Percentiles rank a stretch among this genome's conserved stretches.
Conservation (phyloP, 2,113 vertebrate genomes). For the Lichenostomus cassidix region DNA sequence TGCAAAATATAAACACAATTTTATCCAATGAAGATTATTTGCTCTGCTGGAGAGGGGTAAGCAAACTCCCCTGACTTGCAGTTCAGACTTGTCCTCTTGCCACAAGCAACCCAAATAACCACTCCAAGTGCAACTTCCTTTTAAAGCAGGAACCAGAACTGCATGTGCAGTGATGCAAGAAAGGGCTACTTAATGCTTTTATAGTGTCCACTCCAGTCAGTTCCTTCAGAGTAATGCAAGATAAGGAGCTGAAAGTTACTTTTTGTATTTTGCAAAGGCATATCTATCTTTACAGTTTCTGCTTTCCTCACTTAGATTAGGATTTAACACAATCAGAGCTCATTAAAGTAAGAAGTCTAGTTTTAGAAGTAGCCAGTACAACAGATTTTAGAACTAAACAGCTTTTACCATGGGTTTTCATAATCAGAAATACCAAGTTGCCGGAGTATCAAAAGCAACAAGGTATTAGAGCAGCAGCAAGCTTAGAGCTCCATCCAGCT, state of each 20-base stretch:
- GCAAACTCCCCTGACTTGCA: background rate
- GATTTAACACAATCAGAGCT: background rate
- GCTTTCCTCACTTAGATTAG: background rate
- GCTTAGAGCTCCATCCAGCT: background rate
- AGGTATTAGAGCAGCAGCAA: background rate
- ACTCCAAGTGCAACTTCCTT: background rate
- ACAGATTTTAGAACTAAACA: background rate
- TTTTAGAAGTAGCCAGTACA: background rate
- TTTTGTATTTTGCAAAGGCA: background rate
- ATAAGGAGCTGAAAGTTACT: background rate
- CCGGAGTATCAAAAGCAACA: background rate
- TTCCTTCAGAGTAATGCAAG: background rate
- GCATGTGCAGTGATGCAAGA: accelerated
- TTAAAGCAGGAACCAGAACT: background rate
- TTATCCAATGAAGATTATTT: background rate
- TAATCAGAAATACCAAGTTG: background rate
- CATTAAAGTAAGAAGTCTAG: background rate
- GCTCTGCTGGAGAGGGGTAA: background rate
- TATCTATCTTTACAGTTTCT: background rate
- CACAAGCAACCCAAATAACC: background rate
- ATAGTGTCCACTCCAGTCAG: background rate
- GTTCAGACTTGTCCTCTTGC: background rate
- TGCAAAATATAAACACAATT: background rate
- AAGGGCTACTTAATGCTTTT: background rate
- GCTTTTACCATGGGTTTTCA: background rate